Evolutionary conservation across 1,140 invertebrate genomes (phyloP), one percentile per base, ranked within the genome.

Genomic region (Bombus waltoni): DNA sequence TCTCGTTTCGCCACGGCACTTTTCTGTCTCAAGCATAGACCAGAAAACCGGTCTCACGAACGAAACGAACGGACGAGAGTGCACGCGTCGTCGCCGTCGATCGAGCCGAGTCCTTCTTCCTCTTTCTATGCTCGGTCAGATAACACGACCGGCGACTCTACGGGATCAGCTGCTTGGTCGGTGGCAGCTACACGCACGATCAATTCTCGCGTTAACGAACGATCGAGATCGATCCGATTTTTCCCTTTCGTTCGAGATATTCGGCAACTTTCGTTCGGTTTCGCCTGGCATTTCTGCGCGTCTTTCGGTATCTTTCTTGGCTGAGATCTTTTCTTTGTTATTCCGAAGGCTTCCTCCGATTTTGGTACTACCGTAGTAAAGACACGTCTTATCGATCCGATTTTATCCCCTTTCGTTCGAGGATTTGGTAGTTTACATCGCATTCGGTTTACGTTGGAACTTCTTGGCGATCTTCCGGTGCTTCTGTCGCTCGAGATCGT

Each of bases 1-100:
- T 91, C 89, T 90, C 70, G 87, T 88, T 91, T 91, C 80, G 73
- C 78, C 77, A 73, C 79, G 81, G 82, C 47, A 91, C 89, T 91
- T 91, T 91, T 91, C 89, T 86, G 81, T 87, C 83, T 80, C 76
- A 74, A 42, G 18, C 65, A 79, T 68, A 18, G 35, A 18, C 59
- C 57, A 62, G 62, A 88, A 79, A 90, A 90, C 89, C 89, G 89
- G 89, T 91, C 89, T 74, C 47, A 10, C 15, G 68, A 35, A 47
- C 57, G 71, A 73, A 53, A 47, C 57, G 71, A 62, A 32, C 71
- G 42, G 65, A 89, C 78, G 62, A 57, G 53, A 62, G 35, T 68
- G 35, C 18, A 68, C 13, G 15, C 18, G 15, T 35, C 62, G 62
- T 15, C 62, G 62, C 5, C n/a, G 13, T 65, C 62, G 62, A 32